Conservation (phyloP, 1,140 invertebrate genomes). For the Bombus haemorrhoidalis region DNA sequence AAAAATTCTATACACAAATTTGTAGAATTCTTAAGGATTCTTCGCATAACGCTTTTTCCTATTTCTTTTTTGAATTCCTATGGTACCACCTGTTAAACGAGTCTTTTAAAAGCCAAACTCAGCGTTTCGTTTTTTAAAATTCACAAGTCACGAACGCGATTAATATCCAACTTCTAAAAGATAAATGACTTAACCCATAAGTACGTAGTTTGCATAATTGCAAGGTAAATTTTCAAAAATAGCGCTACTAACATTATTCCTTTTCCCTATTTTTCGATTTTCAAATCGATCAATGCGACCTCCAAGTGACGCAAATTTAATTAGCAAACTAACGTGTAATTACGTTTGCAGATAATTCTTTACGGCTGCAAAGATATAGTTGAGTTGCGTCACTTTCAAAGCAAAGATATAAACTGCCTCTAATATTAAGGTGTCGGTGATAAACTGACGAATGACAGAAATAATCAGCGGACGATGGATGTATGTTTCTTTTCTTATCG, state of each 20-base stretch:
- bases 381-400: not conserved
- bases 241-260: not conserved
- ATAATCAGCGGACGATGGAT: too few species aligned
- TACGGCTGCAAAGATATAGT: not conserved
- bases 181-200: too few species aligned
- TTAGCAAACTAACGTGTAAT: not conserved
- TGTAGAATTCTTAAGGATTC: too few species aligned
- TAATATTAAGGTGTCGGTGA: not conserved
- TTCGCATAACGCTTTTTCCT: too few species aligned
- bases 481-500: too few species aligned
- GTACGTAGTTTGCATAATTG: not conserved
- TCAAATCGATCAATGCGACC: too few species aligned
- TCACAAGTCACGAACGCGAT: too few species aligned
- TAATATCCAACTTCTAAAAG: too few species aligned
- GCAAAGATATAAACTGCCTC: not conserved
- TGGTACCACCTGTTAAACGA: fast-evolving
- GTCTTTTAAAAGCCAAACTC: too few species aligned
- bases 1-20: too few species aligned
- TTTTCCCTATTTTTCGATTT: too few species aligned
- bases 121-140: fast-evolving
- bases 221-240: not conserved
- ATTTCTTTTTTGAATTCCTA: too few species aligned
- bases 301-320: not conserved
- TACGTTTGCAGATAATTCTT: not conserved
- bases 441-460: not conserved